Base-by-base conservation (phyloP, 2,797 vertebrate genomes). In the Tamandua tetradactyla region DNA sequence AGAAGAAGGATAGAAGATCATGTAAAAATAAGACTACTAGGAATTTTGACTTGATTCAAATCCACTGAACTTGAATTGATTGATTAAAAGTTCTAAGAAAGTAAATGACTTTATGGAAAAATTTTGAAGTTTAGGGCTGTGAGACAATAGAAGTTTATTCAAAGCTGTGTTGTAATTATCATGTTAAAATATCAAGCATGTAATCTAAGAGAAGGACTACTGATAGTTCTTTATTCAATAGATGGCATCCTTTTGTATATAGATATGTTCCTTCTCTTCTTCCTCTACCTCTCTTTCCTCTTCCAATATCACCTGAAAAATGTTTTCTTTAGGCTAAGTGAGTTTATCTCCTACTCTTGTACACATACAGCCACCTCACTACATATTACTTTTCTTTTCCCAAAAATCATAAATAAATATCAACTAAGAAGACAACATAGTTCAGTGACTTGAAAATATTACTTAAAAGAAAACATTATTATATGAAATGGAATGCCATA, bases 11-110 rank as follows among this genome's bases (percentile, higher is more conserved):
- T 76, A 69, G 84, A 85, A 14, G 57, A 8, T 92, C 30, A 17
- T 61, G 81, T 87, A 94, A 94, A 87, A 74, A 59, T 74, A 87
- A 87, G 30, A 69, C 2, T 81, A 27, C 35, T 80, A 87, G 30
- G 22, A 87, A 42, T 61, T 93, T 96, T 49, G 85, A 57, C 30
- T 90, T 91, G 20, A 78, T 81, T 86, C 61, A 91, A 44, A 59
- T 42, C 1, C 14, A 23, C 42, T 79, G 22, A 74, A 59, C 11
- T 47, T 93, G 55, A 76, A 62, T 18, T 59, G 17, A 92, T 35
- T 59, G 22, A 75, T 79, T 81, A n/a, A 86, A 81, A 79, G 8
- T 91, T 69, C 81, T 81, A 37, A 13, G 82, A 82, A 85, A 37
- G n/a, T 55, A 37, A 68, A n/a, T 78, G 32, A 64, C n/a, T 52